Evolutionary conservation across 2,888 invertebrate species (phyloP).

Genomic region (Tuberolachnus salignus): DNA sequence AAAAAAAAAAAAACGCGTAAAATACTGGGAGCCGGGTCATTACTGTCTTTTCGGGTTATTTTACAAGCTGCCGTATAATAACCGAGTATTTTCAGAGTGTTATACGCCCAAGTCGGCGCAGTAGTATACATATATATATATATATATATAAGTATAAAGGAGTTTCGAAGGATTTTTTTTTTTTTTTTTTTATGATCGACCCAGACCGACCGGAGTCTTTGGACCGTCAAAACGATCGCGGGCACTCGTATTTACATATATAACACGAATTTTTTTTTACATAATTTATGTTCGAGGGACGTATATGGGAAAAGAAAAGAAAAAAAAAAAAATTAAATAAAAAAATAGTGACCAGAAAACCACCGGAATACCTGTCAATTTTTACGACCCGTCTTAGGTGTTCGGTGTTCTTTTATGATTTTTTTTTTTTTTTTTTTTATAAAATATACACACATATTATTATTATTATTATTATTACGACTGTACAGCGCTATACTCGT

Average conservation of each 20-base stretch:
- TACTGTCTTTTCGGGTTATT: slow-evolving; percentile 56
- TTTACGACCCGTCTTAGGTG: slow-evolving; percentile 56
- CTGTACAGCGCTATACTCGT: too few species aligned
- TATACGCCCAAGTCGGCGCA: slow-evolving; percentile 35
- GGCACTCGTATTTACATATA: slow-evolving; percentile 52
- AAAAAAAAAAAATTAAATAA: slow-evolving; percentile 4
- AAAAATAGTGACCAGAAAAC: slow-evolving; percentile 52
- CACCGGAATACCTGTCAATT: slow-evolving; percentile 56
- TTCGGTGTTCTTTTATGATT: slow-evolving; percentile 52
- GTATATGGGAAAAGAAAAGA: not conserved
- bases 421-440: slow-evolving; percentile 41
- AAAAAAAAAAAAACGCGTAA: slow-evolving; percentile 46
- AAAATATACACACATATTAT: slow-evolving; percentile 31
- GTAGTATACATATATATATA: too few species aligned
- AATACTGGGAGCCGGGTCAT: slow-evolving; percentile 54
- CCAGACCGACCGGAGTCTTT: slow-evolving; percentile 55
- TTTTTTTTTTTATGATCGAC: slow-evolving; percentile 44
- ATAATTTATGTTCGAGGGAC: slow-evolving; percentile 53
- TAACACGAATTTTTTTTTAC: slow-evolving; percentile 52
- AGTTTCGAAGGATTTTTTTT: slow-evolving; percentile 44
- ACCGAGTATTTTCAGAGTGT: slow-evolving; percentile 44
- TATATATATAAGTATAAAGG: not conserved
- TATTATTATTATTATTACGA: too few species aligned
- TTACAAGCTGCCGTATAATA: slow-evolving; percentile 56
- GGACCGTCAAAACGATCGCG: slow-evolving; percentile 48